phyloP scores from a whole-genome alignment of 2,888 invertebrate genomes.

The Endotricha flammealis region DNA sequence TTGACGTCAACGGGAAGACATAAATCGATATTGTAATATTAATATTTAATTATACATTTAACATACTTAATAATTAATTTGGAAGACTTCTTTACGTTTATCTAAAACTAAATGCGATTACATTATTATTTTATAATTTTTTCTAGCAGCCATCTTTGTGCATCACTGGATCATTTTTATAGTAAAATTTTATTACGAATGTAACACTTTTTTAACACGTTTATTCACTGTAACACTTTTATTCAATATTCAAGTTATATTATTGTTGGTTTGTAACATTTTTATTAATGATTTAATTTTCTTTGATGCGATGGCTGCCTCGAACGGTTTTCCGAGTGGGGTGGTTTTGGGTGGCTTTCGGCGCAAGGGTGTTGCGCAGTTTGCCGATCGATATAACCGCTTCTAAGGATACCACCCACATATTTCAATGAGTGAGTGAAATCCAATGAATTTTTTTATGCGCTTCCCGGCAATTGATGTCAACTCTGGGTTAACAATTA shows the following conservation, averaged over 20 bases:
- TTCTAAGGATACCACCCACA: slow-evolving; percentile 16
- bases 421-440: too few relatives aligned
- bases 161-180: slow-evolving; percentile 21
- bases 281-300: slow-evolving; percentile 44
- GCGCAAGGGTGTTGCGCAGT: slow-evolving; percentile 56
- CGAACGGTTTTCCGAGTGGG: slow-evolving; percentile 33
- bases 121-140: slow-evolving; percentile 37
- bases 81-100: slow-evolving; percentile 73
- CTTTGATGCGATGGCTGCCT: slow-evolving; percentile 51
- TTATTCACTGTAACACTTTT: slow-evolving; percentile 22
- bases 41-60: slow-evolving; percentile 18
- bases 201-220: slow-evolving; percentile 20
- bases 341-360: slow-evolving; percentile 31
- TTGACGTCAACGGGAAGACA: slow-evolving; percentile 35
- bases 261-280: slow-evolving; percentile 45
- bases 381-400: slow-evolving; percentile 53
- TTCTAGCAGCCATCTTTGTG: slow-evolving; percentile 51
- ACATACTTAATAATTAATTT: slow-evolving; percentile 32
- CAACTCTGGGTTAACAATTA: too few relatives aligned
- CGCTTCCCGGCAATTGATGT: too few relatives aligned
- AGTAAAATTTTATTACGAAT: slow-evolving; percentile 22
- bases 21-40: slow-evolving; percentile 26
- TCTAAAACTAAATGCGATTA: slow-evolving; percentile 36
- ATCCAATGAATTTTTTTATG: too few relatives aligned
- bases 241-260: slow-evolving; percentile 22